These are phyloP conservation scores for Chlorodrepanis virens DNA, from an alignment of 2,113 vertebrate genomes.

Conservation along the genomic window DNA sequence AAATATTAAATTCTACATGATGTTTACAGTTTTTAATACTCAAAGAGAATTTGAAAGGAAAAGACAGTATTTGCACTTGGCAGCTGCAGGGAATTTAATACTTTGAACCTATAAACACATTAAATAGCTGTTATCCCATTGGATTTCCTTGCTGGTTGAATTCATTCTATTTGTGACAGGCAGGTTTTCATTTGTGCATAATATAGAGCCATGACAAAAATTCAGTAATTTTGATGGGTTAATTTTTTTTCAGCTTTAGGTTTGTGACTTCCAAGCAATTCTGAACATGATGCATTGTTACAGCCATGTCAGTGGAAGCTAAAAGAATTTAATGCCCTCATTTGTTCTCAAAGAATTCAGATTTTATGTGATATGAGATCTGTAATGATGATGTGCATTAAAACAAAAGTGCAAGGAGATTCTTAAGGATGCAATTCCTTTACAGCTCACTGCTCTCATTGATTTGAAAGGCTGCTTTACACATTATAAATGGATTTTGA, in stretches of 20 bases:
- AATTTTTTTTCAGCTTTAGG: not conserved
- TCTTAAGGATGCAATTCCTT: conserved; percentile 26
- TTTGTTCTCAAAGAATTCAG: not conserved
- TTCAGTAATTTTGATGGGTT: not conserved
- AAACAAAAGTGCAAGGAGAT: conserved; percentile 30
- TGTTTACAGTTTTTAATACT: not conserved
- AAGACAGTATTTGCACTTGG: not conserved
- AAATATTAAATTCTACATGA: not conserved
- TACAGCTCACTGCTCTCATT: conserved; percentile 23
- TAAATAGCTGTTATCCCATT: not conserved
- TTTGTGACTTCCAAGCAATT: conserved; percentile 5
- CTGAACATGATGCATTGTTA: not conserved
- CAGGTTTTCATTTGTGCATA: not conserved
- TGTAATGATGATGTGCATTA: not conserved
- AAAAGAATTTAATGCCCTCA: conserved; percentile 19
- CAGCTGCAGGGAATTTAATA: not conserved
- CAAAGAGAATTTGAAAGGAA: not conserved
- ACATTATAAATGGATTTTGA: conserved; percentile 18
- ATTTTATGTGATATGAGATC: conserved; percentile 42
- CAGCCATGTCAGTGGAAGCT: not conserved
- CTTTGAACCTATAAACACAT: not conserved
- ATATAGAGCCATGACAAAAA: not conserved
- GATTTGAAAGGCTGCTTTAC: conserved; percentile 24
- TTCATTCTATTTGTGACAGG: not conserved
- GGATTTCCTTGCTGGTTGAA: not conserved